Evolutionary conservation across 2,113 vertebrate species (phyloP).

Genomic region (Chamaetylas fuelleborni): DNA sequence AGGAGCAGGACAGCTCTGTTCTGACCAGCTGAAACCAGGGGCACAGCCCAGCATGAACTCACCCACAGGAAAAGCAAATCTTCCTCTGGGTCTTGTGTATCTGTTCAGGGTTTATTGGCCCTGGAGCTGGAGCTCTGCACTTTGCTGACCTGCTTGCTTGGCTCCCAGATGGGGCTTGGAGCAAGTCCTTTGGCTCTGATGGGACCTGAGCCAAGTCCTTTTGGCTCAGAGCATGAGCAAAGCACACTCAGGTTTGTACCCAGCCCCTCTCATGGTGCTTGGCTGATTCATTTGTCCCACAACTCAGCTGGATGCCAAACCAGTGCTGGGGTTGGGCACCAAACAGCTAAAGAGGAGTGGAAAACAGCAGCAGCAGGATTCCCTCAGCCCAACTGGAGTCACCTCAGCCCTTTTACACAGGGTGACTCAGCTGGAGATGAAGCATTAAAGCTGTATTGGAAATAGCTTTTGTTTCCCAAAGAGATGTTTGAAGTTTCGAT

Average conservation of each 20-base stretch:
- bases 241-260: not conserved
- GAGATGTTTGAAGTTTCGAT: not conserved
- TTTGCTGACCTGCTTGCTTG: not conserved
- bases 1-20: not conserved
- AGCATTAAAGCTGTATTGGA: not conserved
- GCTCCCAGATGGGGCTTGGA: not conserved
- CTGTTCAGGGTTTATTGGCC: not conserved
- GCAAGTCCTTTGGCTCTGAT: not conserved
- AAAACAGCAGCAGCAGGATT: not conserved
- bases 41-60: not conserved
- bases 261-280: rapidly evolving
- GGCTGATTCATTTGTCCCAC: not conserved
- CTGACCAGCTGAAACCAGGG: not conserved
- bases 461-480: not conserved
- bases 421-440: not conserved
- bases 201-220: not conserved
- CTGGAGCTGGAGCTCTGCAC: not conserved
- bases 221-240: not conserved
- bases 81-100: not conserved
- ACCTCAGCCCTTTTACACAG: not conserved
- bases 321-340: rapidly evolving
- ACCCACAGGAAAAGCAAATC: not conserved
- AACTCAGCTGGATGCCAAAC: not conserved
- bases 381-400: not conserved
- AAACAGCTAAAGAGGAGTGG: not conserved